A percentile compares a stretch with the other conserved stretches of the same genome.
These are phyloP conservation scores for Lagodon rhomboides DNA, from an alignment of 2,797 vertebrate genomes.

Conservation along the genomic window DNA sequence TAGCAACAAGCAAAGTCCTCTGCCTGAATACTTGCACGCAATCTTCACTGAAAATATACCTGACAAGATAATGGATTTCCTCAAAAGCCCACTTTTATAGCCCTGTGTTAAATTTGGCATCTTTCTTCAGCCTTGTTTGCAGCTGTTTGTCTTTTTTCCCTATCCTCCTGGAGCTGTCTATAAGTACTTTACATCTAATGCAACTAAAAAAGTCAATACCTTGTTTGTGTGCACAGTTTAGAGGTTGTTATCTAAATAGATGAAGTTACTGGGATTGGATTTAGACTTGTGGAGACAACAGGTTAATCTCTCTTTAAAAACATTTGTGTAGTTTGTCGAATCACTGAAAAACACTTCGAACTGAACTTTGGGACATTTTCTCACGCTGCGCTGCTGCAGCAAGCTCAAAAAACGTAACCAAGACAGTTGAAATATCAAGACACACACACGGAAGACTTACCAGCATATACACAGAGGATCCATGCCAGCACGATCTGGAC, in stretches of 20 bases:
- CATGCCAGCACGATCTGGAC: slow-evolving; percentile 52
- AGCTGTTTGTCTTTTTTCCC: not conserved
- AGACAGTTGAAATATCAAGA: not conserved
- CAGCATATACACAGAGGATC: slow-evolving; percentile 48
- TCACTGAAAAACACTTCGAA: no score
- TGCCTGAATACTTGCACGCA: not conserved
- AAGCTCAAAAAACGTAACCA: not conserved
- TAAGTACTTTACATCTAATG: not conserved
- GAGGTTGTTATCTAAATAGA: not conserved
- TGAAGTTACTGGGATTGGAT: not conserved
- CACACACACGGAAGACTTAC: slow-evolving; percentile 59
- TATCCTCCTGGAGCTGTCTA: not conserved
- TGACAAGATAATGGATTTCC: not conserved
- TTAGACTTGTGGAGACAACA: not conserved
- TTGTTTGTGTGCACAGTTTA: not conserved
- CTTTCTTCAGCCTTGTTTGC: not conserved
- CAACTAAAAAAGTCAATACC: no score
- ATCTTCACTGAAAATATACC: not conserved
- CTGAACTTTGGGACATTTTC: not conserved
- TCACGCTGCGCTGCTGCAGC: not conserved
- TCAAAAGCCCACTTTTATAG: no score
- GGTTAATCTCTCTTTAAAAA: not conserved
- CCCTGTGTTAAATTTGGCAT: not conserved
- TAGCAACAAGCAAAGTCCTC: not conserved
- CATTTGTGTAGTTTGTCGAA: not conserved